Base-by-base conservation (phyloP, 2,888 invertebrate species). In the Mesorhabditis belari region DNA sequence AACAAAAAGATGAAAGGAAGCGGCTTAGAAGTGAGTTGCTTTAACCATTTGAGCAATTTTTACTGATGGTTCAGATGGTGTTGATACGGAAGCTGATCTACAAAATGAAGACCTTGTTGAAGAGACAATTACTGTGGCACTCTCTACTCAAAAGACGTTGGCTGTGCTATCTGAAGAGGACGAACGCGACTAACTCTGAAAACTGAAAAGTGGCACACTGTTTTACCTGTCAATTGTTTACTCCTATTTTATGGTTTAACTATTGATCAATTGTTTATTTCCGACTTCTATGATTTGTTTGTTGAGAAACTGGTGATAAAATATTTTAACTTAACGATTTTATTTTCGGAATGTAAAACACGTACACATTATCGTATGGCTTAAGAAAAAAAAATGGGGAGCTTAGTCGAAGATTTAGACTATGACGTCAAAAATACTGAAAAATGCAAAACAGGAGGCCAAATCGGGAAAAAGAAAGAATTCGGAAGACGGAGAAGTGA, bases 81-180 rank as follows among this genome's bases (percentile, higher is more conserved):
- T 70, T 23, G 75, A 76, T 55, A 69, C 73, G 2, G 72, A 74
- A 3, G 69, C 62, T 4, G 49, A 58, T 50, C 60, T 60, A 21
- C 57, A 58, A 49, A 62, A 67, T 49, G 66, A 63, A 23, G 77
- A 77, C 29, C 64, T 76, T 28, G 74, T 77, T 9, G 77, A 78
- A 35, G 79, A 79, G 63, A 66, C 69, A 56, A 73, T 78, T 53
- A 77, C 73, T 4, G 67, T 79, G 23, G 73, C 76, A 5, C 60
- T 79, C 51, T 75, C 69, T 58, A 77, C 77, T 23, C 67, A 64
- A 56, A 71, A 67, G 61, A 75, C 70, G 25, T 59, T 57, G 24
- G 70, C 70, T 25, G 66, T 66, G 24, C 44, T 68, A 1, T 28
- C 55, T 6, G 69, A 70, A 58, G 74, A 74, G 49, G 69, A 70